Base-by-base conservation (phyloP, 2,888 invertebrate species). In the Platycheirus rosarum region DNA sequence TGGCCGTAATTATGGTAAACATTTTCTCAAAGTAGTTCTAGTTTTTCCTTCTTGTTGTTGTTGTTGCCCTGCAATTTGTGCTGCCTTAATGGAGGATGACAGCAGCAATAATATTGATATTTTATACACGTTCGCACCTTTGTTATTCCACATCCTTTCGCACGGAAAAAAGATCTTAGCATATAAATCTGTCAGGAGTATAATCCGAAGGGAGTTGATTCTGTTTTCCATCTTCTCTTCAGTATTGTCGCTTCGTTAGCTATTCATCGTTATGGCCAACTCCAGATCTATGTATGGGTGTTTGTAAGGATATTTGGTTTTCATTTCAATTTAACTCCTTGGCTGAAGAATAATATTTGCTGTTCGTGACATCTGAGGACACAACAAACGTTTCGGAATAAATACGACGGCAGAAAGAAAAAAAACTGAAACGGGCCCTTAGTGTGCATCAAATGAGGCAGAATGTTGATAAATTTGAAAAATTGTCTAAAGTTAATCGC, bases 321-420 rank as follows among this genome's bases (percentile, higher is more conserved):
- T 76, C 71, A 77, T 82, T 82, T 71, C 71, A 82, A 77, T 77
- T 82, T 82, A 76, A 66, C 70, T 77, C 70, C 76, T 70, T 79
- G 23, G 66, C 37, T 62, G 76, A 71, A 70, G 55, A 76, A 82
- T 71, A 82, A 82, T 76, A 82, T 82, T 82, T 82, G 77, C 80
- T 71, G 80, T 77, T 77, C 80, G 77, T 82, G 80, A 82, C 76
- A 65, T 71, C 26, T 42, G 40, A 57, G 37, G 23, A 8, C 29
- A 44, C 49, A 46, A 71, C 26, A 57, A 76, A 46, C 13, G 48
- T 40, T 70, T 16, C 14, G n/a, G 68, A 44, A 51, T 18, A 53
- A 60, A 73, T 65, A 60, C 49, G 65, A 44, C 32, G 40, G 11
- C n/a, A 16, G 32, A 29, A 26, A 0, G 2, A 8, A 20, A 35